Evolutionary conservation across 2,888 invertebrate species (phyloP).

Genomic region (Tanypteryx hageni): DNA sequence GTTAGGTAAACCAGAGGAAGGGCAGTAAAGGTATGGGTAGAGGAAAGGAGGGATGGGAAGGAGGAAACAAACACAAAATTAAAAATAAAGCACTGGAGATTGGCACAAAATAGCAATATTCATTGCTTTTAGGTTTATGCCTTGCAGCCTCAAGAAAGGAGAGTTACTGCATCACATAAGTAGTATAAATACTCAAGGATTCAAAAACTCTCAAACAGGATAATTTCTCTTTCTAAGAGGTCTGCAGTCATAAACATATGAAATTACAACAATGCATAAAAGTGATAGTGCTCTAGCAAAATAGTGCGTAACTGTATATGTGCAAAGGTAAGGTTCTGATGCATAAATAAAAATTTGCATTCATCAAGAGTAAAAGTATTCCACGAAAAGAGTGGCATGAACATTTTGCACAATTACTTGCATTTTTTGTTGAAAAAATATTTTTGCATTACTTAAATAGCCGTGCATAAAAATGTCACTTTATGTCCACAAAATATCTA

Average conservation of each 20-base stretch:
- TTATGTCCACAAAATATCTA: background rate
- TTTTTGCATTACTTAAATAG: constrained; percentile 42
- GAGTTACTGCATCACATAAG: background rate
- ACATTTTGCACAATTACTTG: constrained; percentile 51
- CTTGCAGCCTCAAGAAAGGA: constrained; percentile 52
- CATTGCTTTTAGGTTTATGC: constrained; percentile 13
- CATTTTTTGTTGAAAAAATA: background rate
- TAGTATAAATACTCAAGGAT: background rate
- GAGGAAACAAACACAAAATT: constrained; percentile 50
- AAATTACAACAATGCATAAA: constrained; percentile 51
- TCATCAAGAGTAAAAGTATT: constrained; percentile 39
- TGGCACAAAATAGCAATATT: constrained; percentile 48
- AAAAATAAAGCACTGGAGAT: constrained; percentile 63
- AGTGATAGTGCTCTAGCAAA: constrained; percentile 61
- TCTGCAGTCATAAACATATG: constrained; percentile 46
- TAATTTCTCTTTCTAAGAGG: constrained; percentile 51
- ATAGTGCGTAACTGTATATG: constrained; percentile 49
- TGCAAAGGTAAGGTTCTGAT: constrained; percentile 35
- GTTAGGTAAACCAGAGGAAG: constrained; percentile 6
- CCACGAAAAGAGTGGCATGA: constrained; percentile 8
- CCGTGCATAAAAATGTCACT: constrained; percentile 41
- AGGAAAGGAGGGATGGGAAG: constrained; percentile 2
- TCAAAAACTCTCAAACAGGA: background rate
- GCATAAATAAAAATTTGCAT: constrained; percentile 52
- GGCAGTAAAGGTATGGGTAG: background rate